A percentile compares a stretch with the other conserved stretches of the same genome.
Evolutionary conservation across 1,140 invertebrate genomes (phyloP).

Genomic region (Megathymus violae): DNA sequence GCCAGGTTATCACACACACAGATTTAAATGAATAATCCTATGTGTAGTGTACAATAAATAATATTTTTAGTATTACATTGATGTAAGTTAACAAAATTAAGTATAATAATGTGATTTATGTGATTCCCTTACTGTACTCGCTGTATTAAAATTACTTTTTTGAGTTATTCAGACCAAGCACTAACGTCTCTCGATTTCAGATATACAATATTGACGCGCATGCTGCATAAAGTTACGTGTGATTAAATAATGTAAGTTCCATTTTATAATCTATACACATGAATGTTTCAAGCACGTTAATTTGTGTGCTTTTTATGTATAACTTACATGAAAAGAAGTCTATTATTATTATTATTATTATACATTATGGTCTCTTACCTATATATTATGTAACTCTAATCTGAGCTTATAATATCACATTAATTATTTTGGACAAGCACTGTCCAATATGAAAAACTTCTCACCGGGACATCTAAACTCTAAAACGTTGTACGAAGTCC

Average conservation of each 20-base stretch:
- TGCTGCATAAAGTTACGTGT: slow-evolving; percentile 16
- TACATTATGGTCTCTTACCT: slow-evolving; percentile 51
- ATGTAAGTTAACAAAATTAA: too few species aligned
- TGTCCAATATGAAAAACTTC: slow-evolving; percentile 46
- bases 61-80: too few species aligned
- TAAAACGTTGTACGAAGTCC: slow-evolving; percentile 8
- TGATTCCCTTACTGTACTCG: too few species aligned
- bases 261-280: slow-evolving; percentile 27
- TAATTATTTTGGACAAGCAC: slow-evolving; percentile 64
- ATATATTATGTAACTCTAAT: slow-evolving; percentile 51
- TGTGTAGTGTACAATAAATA: too few species aligned
- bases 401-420: slow-evolving; percentile 81
- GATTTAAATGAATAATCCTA: too few species aligned
- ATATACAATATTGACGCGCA: slow-evolving; percentile 7
- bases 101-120: too few species aligned
- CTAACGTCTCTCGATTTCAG: too few species aligned
- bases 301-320: slow-evolving; percentile 49
- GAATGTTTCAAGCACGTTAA: slow-evolving; percentile 35
- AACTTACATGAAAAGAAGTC: slow-evolving; percentile 68
- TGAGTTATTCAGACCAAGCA: too few species aligned
- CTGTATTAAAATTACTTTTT: too few species aligned
- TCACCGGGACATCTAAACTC: slow-evolving; percentile 13
- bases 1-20: too few species aligned
- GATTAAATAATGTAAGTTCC: slow-evolving; percentile 21
- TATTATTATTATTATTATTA: slow-evolving; percentile 49